Evolutionary conservation across 2,113 vertebrate genomes (phyloP).

Genomic region (Athene noctua): DNA sequence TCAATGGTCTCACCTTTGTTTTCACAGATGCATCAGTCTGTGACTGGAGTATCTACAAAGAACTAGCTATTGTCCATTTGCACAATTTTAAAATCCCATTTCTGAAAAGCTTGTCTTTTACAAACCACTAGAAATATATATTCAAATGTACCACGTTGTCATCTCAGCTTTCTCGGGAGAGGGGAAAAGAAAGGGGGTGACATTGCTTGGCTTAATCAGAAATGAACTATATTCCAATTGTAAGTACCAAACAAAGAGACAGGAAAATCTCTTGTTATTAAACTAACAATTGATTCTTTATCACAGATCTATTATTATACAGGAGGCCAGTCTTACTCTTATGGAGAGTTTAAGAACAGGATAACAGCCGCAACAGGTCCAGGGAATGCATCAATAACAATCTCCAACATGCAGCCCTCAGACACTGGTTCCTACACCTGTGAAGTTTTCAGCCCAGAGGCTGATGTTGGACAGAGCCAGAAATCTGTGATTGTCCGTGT

Average conservation of each 20-base stretch:
- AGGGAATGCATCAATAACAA: slow-evolving; percentile 81
- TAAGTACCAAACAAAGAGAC: background rate
- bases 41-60: background rate
- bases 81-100: background rate
- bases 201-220: background rate
- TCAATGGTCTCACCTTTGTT: background rate
- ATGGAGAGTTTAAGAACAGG: slow-evolving; percentile 69
- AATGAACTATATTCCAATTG: background rate
- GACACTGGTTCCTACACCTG: slow-evolving; percentile 84
- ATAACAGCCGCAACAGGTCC: slow-evolving; percentile 67
- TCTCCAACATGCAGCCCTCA: slow-evolving; percentile 77
- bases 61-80: background rate
- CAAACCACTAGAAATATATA: background rate
- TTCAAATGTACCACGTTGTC: background rate
- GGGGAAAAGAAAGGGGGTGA: background rate
- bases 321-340: slow-evolving; percentile 39
- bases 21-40: background rate
- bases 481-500: slow-evolving; percentile 75
- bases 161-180: background rate
- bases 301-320: slow-evolving; percentile 76
- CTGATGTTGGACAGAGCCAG: slow-evolving; percentile 65
- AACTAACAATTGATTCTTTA: slow-evolving; percentile 48
- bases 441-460: slow-evolving; percentile 80
- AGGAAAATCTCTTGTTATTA: background rate
- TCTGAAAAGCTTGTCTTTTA: background rate